Conservation (phyloP, 2,888 invertebrate species). For the Ramazzottius varieornatus region DNA sequence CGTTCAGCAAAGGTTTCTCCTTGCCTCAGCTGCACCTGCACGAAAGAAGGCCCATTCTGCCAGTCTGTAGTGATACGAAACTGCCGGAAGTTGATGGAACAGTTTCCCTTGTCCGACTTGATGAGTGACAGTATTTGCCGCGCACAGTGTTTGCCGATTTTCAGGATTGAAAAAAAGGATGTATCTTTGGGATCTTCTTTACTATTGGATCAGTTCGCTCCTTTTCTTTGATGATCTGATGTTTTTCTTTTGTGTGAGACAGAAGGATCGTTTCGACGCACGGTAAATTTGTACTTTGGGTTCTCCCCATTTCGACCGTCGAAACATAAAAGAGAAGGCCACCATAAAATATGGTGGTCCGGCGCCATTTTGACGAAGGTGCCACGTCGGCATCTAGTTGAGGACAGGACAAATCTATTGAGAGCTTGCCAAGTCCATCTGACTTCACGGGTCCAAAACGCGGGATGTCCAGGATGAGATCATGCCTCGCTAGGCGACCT, state of each 20-base stretch:
- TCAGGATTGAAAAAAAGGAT: neutral
- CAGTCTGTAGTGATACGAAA: neutral
- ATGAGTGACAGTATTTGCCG: neutral
- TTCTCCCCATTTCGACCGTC: no score
- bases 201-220: neutral
- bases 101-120: neutral
- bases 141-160: neutral
- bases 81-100: neutral
- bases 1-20: constrained; percentile 25
- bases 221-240: neutral
- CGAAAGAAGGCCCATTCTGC: constrained; percentile 23
- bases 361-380: no score
- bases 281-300: no score
- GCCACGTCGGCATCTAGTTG: no score
- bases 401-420: no score
- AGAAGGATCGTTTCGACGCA: no score
- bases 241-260: neutral
- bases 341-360: no score
- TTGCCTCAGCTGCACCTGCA: constrained; percentile 28
- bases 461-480: no score
- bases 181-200: neutral
- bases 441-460: no score
- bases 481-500: no score
- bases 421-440: no score
- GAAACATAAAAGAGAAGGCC: no score